Conservation (phyloP, 2,888 invertebrate species). For the Willowsia nigromaculata region DNA sequence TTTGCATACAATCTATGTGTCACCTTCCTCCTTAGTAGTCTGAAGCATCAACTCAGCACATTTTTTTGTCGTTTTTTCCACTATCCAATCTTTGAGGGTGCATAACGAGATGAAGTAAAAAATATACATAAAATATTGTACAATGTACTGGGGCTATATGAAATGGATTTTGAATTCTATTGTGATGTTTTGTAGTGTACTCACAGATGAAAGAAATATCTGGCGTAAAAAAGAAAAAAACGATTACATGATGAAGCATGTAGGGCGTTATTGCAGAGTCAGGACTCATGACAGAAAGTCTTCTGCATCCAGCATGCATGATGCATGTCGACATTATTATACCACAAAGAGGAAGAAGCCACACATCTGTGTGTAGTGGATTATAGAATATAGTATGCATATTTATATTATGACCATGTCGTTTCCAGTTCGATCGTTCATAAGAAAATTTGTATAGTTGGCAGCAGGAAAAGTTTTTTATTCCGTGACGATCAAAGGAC, state of each 20-base stretch:
- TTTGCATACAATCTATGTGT: not conserved
- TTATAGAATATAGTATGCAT: not conserved
- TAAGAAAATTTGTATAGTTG: too few relatives aligned
- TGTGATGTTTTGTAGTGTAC: not conserved
- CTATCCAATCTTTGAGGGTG: not conserved
- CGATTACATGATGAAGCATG: not conserved
- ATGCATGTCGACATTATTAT: conserved; percentile 25
- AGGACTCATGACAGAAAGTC: not conserved
- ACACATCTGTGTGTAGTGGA: too few relatives aligned
- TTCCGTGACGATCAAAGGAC: too few relatives aligned
- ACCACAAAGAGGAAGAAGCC: not conserved
- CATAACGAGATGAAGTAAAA: not conserved
- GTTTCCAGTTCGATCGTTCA: too few relatives aligned
- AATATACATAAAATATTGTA: not conserved
- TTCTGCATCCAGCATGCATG: conserved; percentile 14
- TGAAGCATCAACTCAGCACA: conserved; percentile 34
- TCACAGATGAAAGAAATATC: conserved; percentile 22
- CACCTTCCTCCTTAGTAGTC: not conserved
- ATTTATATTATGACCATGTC: too few relatives aligned
- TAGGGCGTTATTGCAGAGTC: not conserved
- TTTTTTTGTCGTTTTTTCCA: not conserved
- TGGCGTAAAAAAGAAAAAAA: not conserved
- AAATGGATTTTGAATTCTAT: conserved; percentile 19
- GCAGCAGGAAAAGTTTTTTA: too few relatives aligned
- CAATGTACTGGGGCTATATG: not conserved